A percentile compares a stretch with the other conserved stretches of the same genome.
These are phyloP conservation scores for Cheirogaleus major DNA, from an alignment of 2,797 vertebrate species.

Conservation along the genomic window DNA sequence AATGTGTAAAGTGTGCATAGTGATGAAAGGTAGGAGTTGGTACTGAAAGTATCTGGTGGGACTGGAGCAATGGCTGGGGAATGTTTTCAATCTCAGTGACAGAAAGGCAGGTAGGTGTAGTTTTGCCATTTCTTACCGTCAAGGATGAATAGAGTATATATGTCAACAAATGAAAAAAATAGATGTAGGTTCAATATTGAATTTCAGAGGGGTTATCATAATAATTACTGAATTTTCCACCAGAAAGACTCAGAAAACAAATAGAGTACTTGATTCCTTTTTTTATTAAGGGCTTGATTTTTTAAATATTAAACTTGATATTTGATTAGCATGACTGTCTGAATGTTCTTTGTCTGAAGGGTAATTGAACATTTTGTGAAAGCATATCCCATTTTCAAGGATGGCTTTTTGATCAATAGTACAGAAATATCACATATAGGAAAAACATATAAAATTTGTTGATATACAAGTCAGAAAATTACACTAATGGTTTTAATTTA, in stretches of 20 bases:
- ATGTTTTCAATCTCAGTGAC: conserved; percentile 70
- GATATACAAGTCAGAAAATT: conserved; percentile 73
- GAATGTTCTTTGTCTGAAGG: conserved; percentile 54
- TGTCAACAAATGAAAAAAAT: conserved; percentile 46
- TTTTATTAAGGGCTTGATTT: conserved; percentile 40
- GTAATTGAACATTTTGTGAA: conserved; percentile 44
- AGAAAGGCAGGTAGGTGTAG: conserved; percentile 39
- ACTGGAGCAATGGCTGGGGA: conserved; percentile 59
- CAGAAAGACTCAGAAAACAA: conserved; percentile 49
- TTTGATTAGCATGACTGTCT: conserved; percentile 57
- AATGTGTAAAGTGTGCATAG: conserved; percentile 73
- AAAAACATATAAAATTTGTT: conserved; percentile 75
- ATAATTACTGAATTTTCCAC: conserved; percentile 24
- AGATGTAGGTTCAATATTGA: conserved; percentile 59
- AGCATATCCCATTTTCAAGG: conserved; percentile 3
- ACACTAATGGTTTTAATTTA: conserved; percentile 76
- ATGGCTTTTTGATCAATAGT: conserved; percentile 53
- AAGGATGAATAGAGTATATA: background rate
- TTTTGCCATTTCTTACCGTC: conserved; percentile 52
- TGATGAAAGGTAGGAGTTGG: conserved; percentile 76
- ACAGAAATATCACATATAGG: conserved; percentile 58
- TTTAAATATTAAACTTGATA: conserved; percentile 62
- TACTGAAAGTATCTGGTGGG: conserved; percentile 68
- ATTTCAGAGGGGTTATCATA: conserved; percentile 52
- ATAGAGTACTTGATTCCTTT: conserved; percentile 20